These are phyloP conservation scores for Coluber constrictor DNA, from an alignment of 2,797 vertebrate genomes.

Conservation along the genomic window DNA sequence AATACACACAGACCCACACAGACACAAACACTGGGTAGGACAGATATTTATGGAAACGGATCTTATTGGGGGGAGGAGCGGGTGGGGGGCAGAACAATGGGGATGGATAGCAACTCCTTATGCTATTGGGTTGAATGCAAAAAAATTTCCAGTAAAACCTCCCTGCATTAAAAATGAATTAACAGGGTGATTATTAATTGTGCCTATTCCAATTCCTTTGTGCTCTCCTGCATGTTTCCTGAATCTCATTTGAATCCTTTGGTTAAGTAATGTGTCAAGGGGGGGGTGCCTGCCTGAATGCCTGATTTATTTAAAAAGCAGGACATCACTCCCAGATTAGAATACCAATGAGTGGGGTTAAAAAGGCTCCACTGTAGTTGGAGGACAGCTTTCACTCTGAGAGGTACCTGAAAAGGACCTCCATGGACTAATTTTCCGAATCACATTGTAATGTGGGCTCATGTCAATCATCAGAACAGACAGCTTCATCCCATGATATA, in stretches of 20 bases:
- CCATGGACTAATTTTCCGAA: slow-evolving; percentile 99
- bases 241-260: slow-evolving; percentile 97
- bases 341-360: slow-evolving; percentile 99
- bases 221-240: slow-evolving; percentile 96
- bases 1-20: not conserved
- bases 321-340: slow-evolving; percentile 89
- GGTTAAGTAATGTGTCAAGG: slow-evolving; percentile 96
- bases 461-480: slow-evolving; percentile 99
- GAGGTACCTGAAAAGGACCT: slow-evolving; percentile 95
- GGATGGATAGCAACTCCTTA: slow-evolving; percentile 71
- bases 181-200: slow-evolving; percentile 99
- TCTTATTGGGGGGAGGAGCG: slow-evolving; percentile 50
- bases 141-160: slow-evolving; percentile 75
- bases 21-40: not conserved
- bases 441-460: slow-evolving; percentile 99
- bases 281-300: slow-evolving; percentile 87
- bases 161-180: slow-evolving; percentile 95
- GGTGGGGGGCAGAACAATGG: slow-evolving; percentile 61
- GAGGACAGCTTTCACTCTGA: slow-evolving; percentile 95
- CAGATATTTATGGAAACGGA: slow-evolving; percentile 57
- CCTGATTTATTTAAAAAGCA: slow-evolving; percentile 99
- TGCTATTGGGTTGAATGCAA: slow-evolving; percentile 76
- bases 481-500: slow-evolving; percentile 99
- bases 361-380: slow-evolving; percentile 98
- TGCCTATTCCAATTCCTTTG: slow-evolving; percentile 97